Evolutionary conservation across 2,113 vertebrate genomes (phyloP).

Genomic region (Tiliqua scincoides): DNA sequence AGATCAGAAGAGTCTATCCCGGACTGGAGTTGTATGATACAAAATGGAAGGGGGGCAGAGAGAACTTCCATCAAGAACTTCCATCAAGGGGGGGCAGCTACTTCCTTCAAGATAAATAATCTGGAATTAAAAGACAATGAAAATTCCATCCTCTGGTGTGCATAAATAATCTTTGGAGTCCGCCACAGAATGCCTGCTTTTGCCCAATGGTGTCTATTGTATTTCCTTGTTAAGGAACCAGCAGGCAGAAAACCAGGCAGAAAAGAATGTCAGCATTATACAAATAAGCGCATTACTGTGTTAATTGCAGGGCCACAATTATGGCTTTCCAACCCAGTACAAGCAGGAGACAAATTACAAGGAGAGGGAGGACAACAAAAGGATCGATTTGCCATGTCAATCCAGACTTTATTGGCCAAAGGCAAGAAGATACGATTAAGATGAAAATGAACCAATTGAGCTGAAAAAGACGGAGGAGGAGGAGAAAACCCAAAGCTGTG

Average conservation of each 20-base stretch:
- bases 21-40: background rate
- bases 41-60: background rate
- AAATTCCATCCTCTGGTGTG: background rate
- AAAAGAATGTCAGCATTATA: constrained; percentile 4
- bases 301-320: constrained; percentile 29
- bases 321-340: background rate
- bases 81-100: no score
- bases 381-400: background rate
- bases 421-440: constrained; percentile 14
- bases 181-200: background rate
- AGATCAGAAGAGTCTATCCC: no score
- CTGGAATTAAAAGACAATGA: background rate
- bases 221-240: background rate
- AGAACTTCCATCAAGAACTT: no score
- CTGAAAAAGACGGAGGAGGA: background rate
- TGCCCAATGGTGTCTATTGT: background rate
- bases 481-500: background rate
- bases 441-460: constrained; percentile 2
- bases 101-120: background rate
- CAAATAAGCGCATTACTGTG: constrained; percentile 18
- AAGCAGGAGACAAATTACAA: constrained; percentile 34
- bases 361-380: constrained; percentile 12
- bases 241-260: constrained; percentile 2
- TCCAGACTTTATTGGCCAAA: constrained; percentile 1
- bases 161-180: constrained; percentile 6